Conservation (phyloP, 2,113 vertebrate genomes). For the Cervus canadensis region DNA sequence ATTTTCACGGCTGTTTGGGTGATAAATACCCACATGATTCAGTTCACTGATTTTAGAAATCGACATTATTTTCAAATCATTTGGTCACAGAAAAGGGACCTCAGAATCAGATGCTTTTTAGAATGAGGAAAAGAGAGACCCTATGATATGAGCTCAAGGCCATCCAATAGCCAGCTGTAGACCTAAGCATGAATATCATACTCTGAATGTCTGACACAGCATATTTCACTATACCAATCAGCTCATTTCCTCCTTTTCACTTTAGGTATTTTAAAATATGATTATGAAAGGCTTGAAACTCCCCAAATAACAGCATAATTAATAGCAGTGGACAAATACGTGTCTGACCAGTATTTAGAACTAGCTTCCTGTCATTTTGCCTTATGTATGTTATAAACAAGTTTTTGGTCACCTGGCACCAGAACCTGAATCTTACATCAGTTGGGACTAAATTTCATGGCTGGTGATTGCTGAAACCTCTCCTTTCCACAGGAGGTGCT, state of each 20-base stretch:
- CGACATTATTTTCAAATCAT: background rate
- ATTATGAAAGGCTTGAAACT: background rate
- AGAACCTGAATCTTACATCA: background rate
- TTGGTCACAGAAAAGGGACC: background rate
- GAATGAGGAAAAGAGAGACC: background rate
- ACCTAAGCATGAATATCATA: background rate
- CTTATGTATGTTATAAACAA: background rate
- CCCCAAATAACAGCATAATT: background rate
- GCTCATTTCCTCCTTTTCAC: background rate
- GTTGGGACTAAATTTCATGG: background rate
- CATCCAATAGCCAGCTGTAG: background rate
- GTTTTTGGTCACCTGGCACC: background rate
- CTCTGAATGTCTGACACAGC: too few relatives aligned
- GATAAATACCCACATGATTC: background rate
- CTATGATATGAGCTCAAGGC: background rate
- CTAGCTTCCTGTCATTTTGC: background rate
- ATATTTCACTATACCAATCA: background rate
- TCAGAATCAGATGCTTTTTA: background rate
- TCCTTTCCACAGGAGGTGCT: background rate
- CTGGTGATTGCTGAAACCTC: background rate
- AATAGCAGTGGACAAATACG: background rate
- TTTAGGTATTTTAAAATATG: background rate
- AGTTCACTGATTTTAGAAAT: conserved; percentile 25
- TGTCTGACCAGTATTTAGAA: background rate
- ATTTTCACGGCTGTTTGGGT: background rate